These are phyloP conservation scores for Idaea aversata DNA, from an alignment of 2,888 invertebrate species.

Conservation along the genomic window DNA sequence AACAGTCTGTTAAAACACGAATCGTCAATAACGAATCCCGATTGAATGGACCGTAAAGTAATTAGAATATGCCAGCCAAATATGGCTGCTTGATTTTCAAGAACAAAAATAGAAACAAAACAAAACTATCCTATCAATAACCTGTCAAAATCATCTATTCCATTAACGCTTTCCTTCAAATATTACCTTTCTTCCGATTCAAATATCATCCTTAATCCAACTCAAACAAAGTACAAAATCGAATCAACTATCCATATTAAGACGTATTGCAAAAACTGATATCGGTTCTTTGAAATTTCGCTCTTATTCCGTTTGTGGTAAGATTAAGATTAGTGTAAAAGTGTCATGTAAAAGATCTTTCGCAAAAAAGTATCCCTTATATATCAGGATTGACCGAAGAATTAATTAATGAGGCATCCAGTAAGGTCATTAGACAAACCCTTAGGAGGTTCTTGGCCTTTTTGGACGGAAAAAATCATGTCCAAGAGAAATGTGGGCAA, in stretches of 20 bases:
- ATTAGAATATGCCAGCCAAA: background rate
- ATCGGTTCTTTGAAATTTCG: background rate
- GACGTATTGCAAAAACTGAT: background rate
- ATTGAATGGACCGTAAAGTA: too few species aligned
- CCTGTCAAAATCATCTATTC: constrained; percentile 1
- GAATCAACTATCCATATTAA: background rate
- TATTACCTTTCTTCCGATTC: background rate
- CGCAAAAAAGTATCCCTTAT: constrained; percentile 35
- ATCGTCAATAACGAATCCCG: too few species aligned
- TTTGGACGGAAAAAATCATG: constrained; percentile 36
- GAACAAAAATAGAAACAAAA: background rate
- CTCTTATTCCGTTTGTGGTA: background rate
- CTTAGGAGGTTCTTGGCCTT: constrained; percentile 34
- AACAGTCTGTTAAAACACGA: too few species aligned
- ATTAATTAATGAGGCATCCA: constrained; percentile 61
- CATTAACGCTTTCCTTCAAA: constrained; percentile 1
- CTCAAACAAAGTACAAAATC: background rate
- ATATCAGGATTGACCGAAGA: constrained; percentile 54
- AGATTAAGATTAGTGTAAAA: constrained; percentile 3
- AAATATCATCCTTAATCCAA: background rate
- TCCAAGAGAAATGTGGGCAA: constrained; percentile 29
- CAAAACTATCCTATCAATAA: constrained; percentile 1
- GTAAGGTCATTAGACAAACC: constrained; percentile 45
- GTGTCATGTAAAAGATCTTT: constrained; percentile 10
- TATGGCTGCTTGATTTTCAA: background rate